A percentile compares a stretch with the other conserved stretches of the same genome.
Evolutionary conservation across 2,797 vertebrate genomes (phyloP).

Genomic region (Hephaestus fuliginosus): DNA sequence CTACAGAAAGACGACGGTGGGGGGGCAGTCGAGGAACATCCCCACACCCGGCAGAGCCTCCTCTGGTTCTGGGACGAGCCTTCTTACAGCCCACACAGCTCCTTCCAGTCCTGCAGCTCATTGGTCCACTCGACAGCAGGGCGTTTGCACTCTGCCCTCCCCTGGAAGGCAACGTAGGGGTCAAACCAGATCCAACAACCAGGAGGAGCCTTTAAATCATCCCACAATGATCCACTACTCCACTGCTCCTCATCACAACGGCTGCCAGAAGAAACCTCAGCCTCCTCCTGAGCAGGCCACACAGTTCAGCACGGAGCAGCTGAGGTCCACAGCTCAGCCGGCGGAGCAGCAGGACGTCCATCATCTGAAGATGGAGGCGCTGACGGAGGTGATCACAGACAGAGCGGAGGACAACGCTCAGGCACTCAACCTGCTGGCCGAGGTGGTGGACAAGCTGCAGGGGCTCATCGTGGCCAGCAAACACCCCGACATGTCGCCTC

Average conservation of each 20-base stretch:
- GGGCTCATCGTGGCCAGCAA: conserved; percentile 70
- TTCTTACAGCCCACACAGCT: conserved; percentile 34
- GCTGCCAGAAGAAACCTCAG: background rate
- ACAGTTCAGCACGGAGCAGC: conserved; percentile 71
- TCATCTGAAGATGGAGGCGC: conserved; percentile 70
- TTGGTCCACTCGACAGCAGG: conserved; percentile 14
- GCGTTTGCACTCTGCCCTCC: conserved; percentile 13
- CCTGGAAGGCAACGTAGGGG: background rate
- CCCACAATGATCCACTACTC: background rate
- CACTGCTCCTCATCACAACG: background rate
- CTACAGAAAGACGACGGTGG: conserved; percentile 25
- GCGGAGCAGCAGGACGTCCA: conserved; percentile 60
- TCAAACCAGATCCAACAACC: conserved; percentile 14
- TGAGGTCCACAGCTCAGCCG: conserved; percentile 63
- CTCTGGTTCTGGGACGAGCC: background rate
- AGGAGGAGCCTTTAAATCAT: background rate
- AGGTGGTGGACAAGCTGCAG: conserved; percentile 83
- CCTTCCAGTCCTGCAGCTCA: conserved; percentile 45
- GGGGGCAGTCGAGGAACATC: conserved; percentile 42
- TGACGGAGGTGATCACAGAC: conserved; percentile 69
- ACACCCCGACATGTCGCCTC: background rate
- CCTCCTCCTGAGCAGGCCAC: conserved; percentile 30
- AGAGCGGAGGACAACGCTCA: conserved; percentile 76
- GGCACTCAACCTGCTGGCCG: conserved; percentile 75
- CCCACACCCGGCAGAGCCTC: conserved; percentile 38